A percentile compares a stretch with the other conserved stretches of the same genome.
Evolutionary conservation across 2,797 vertebrate genomes (phyloP).

Genomic region (Enteromius paludinosus): DNA sequence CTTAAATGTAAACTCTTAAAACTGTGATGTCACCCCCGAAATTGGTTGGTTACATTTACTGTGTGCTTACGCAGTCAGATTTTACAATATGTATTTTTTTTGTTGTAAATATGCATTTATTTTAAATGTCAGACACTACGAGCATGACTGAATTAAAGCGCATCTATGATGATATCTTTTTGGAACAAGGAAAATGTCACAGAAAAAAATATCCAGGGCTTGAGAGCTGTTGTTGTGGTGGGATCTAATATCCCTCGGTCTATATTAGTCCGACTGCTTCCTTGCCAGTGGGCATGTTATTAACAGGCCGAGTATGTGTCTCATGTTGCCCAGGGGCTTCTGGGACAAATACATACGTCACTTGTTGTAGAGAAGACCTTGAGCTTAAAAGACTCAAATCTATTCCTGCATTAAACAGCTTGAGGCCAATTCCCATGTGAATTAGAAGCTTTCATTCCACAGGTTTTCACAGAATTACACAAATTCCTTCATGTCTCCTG

Average conservation of each 20-base stretch:
- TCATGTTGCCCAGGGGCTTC: constrained; percentile 30
- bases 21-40: too few species aligned
- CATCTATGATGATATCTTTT: not conserved
- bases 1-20: not conserved
- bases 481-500: not conserved
- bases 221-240: constrained; percentile 14
- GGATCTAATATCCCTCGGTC: constrained; percentile 27
- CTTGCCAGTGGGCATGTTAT: constrained; percentile 33
- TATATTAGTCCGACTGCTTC: constrained; percentile 32
- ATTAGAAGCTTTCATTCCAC: not conserved
- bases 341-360: constrained; percentile 18
- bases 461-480: not conserved
- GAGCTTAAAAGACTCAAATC: constrained; percentile 10
- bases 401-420: constrained; percentile 1
- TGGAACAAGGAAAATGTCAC: constrained; percentile 7
- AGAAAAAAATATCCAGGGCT: not conserved
- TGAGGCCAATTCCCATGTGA: not conserved
- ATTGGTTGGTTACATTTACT: not conserved
- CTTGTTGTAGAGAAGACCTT: constrained; percentile 24
- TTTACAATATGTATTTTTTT: not conserved
- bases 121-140: not conserved
- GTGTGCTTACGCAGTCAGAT: not conserved
- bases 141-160: not conserved
- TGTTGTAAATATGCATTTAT: not conserved
- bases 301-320: constrained; percentile 27